Evolutionary conservation across 1,140 invertebrate species (phyloP).

Genomic region (Macrocentrus cingulum): DNA sequence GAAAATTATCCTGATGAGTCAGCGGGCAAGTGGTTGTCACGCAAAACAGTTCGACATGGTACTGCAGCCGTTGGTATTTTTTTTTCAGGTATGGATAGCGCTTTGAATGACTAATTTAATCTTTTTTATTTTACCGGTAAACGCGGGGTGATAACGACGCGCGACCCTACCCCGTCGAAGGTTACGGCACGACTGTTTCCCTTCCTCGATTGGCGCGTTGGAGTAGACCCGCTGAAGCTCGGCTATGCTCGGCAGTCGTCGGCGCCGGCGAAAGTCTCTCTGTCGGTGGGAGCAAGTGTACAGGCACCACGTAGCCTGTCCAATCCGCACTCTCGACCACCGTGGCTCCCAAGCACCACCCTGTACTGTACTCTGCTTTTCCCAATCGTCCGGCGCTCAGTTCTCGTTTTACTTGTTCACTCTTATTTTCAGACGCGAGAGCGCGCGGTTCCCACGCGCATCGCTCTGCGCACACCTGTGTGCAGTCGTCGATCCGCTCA

Average conservation of each 20-base stretch:
- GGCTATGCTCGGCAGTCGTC: slow-evolving; percentile 35
- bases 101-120: too few species aligned
- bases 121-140: too few species aligned
- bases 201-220: slow-evolving; percentile 49
- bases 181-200: slow-evolving; percentile 55
- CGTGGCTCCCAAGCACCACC: slow-evolving; percentile 29
- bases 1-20: too few species aligned
- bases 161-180: slow-evolving; percentile 43
- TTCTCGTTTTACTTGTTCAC: slow-evolving; percentile 16
- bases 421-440: not conserved
- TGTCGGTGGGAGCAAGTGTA: not conserved
- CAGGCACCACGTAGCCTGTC: slow-evolving; percentile 15
- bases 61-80: too few species aligned
- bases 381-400: not conserved
- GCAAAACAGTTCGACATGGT: too few species aligned
- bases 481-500: too few species aligned
- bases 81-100: too few species aligned
- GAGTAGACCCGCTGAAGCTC: slow-evolving; percentile 27
- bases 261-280: slow-evolving; percentile 8
- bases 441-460: too few species aligned
- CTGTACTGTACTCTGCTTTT: slow-evolving; percentile 13
- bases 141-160: not conserved
- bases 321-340: slow-evolving; percentile 31
- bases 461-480: too few species aligned
- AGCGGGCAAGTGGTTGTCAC: too few species aligned